Conservation (phyloP, 2,113 vertebrate species). For the Ageneiosus marmoratus region DNA sequence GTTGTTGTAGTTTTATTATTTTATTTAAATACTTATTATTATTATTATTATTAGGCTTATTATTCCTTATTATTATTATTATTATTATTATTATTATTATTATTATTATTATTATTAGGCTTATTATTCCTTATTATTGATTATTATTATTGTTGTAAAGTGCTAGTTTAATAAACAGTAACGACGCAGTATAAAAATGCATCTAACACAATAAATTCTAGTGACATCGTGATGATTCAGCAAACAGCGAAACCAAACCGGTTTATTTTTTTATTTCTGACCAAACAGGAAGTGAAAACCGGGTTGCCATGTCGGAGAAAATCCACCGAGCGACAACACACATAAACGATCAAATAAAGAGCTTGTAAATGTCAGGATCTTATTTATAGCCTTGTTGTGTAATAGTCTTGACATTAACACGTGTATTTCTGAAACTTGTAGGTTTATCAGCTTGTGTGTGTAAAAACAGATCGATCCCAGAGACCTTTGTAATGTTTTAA, state of each 20-base stretch:
- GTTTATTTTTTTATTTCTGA: background rate
- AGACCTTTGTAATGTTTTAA: background rate
- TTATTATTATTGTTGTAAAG: background rate
- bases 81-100: background rate
- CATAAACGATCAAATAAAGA: too few species aligned
- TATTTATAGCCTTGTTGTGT: background rate
- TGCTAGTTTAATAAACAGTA: background rate
- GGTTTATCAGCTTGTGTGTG: background rate
- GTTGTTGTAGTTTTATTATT: background rate
- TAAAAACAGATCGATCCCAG: background rate
- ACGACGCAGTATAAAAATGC: background rate
- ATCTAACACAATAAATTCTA: background rate
- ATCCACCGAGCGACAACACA: background rate
- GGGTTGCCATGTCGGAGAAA: background rate
- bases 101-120: background rate
- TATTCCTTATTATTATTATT: background rate
- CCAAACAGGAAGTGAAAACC: background rate
- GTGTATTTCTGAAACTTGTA: background rate
- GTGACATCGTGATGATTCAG: background rate
- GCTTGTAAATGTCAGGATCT: background rate
- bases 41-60: background rate
- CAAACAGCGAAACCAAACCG: background rate
- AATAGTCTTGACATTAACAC: background rate
- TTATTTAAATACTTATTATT: background rate
- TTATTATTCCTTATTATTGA: background rate